Percentiles rank a stretch among this genome's conserved stretches.
phyloP scores from a whole-genome alignment of 2,797 vertebrate species.

The Gallinago solitaria region DNA sequence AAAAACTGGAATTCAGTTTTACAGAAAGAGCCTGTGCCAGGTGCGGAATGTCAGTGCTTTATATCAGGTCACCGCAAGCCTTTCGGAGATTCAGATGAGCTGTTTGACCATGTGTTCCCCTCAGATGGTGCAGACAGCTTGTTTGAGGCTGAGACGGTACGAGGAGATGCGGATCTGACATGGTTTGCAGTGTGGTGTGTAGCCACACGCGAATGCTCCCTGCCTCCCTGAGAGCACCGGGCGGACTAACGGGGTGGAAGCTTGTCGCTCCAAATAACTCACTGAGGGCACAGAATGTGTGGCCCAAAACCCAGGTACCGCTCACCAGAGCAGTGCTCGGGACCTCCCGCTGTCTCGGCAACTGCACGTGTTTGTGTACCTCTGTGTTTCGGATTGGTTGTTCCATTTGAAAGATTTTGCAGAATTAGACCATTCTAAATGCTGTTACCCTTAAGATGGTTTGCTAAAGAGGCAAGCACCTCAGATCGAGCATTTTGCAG shows the following conservation, averaged over 20 bases:
- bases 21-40: background rate
- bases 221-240: background rate
- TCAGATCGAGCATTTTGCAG: background rate
- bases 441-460: background rate
- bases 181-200: background rate
- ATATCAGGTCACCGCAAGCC: background rate
- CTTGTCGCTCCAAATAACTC: background rate
- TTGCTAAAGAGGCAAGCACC: background rate
- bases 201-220: background rate
- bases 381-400: background rate
- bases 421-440: background rate
- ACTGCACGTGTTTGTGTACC: fast-evolving
- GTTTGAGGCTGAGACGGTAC: background rate
- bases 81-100: conserved; percentile 10
- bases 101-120: conserved; percentile 21
- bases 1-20: background rate
- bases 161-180: background rate
- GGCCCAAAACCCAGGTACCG: background rate
- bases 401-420: background rate
- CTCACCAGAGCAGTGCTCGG: background rate
- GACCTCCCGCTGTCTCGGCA: background rate
- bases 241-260: background rate
- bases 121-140: conserved; percentile 49
- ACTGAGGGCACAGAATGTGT: background rate
- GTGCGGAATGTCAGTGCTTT: conserved; percentile 25